These are phyloP conservation scores for Patella ulyssiponensis DNA, from an alignment of 2,888 invertebrate species.

Conservation along the genomic window DNA sequence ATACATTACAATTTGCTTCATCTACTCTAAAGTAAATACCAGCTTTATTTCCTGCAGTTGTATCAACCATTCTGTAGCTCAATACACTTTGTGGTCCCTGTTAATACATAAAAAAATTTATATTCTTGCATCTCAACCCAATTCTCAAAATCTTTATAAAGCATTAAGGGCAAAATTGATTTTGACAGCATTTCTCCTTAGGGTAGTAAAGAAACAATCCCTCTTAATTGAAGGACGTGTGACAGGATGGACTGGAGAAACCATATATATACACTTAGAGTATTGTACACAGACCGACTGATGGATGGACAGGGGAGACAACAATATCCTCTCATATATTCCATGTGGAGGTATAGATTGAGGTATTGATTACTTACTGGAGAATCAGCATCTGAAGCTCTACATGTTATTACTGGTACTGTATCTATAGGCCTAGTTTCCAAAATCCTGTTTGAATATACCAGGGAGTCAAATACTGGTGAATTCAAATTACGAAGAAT, in stretches of 20 bases:
- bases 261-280: too few relatives aligned
- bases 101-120: not conserved
- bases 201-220: too few relatives aligned
- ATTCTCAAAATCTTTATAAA: too few relatives aligned
- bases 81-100: conserved; percentile 38
- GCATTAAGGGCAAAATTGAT: too few relatives aligned
- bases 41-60: conserved; percentile 12
- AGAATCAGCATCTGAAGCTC: conserved; percentile 49
- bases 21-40: conserved; percentile 12
- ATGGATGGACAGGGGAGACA: too few relatives aligned
- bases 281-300: too few relatives aligned
- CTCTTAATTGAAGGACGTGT: too few relatives aligned
- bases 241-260: too few relatives aligned
- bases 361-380: conserved; percentile 37
- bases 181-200: too few relatives aligned
- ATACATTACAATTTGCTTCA: conserved; percentile 16
- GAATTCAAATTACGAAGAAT: conserved; percentile 56
- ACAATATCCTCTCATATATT: too few relatives aligned
- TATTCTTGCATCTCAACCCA: too few relatives aligned
- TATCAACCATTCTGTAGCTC: conserved; percentile 14
- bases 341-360: not conserved
- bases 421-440: conserved; percentile 45
- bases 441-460: conserved; percentile 24
- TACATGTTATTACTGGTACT: conserved; percentile 38
- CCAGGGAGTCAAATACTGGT: conserved; percentile 45